Conservation (phyloP, 2,888 invertebrate species). For the Euphydryas editha region DNA sequence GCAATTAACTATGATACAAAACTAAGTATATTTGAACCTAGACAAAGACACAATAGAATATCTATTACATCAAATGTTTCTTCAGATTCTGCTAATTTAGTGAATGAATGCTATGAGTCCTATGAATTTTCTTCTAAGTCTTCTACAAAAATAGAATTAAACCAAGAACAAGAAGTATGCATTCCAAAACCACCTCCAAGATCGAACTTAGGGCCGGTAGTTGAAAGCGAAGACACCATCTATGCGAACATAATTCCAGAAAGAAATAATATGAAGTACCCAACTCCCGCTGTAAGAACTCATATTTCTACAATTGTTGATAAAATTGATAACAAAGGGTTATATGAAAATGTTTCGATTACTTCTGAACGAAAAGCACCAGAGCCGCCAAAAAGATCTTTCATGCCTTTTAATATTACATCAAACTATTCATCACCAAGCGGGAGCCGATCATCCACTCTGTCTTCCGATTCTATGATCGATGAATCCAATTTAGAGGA, state of each 20-base stretch:
- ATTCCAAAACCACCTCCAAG: constrained; percentile 69
- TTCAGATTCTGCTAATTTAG: constrained; percentile 60
- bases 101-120: constrained; percentile 77
- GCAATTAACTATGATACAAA: constrained; percentile 61
- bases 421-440: constrained; percentile 53
- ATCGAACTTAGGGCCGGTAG: constrained; percentile 47
- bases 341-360: constrained; percentile 71
- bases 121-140: constrained; percentile 58
- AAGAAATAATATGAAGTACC: constrained; percentile 50
- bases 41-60: constrained; percentile 51
- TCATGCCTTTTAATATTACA: constrained; percentile 49
- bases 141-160: constrained; percentile 36
- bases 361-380: constrained; percentile 56
- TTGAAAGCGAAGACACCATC: constrained; percentile 54
- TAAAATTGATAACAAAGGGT: constrained; percentile 52
- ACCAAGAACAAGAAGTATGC: constrained; percentile 37
- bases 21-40: constrained; percentile 68
- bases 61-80: constrained; percentile 59
- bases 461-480: constrained; percentile 73
- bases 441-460: constrained; percentile 66
- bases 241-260: constrained; percentile 68
- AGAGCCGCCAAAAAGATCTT: constrained; percentile 61
- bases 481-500: constrained; percentile 79
- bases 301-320: constrained; percentile 57
- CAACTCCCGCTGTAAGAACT: constrained; percentile 70